Base-by-base conservation (phyloP, 2,888 invertebrate species). In the Melanophora roralis region DNA sequence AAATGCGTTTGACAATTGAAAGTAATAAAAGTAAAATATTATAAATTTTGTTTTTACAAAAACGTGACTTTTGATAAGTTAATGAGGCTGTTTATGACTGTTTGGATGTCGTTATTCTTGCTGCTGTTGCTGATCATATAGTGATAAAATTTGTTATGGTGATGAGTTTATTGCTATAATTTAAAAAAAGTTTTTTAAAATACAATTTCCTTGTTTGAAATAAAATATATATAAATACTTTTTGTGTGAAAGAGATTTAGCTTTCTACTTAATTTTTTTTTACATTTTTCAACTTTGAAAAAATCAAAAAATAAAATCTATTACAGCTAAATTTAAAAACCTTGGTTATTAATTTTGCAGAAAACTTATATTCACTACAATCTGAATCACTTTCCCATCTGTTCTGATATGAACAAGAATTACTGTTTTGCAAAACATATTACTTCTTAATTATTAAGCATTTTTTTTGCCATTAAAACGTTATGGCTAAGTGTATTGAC, bases 1-100 rank as follows among this genome's bases (percentile, higher is more conserved):
- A 80, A 76, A 76, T 80, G 80, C 80, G 80, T 80, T 76, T 80
- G 79, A 75, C 75, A 80, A 75, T 75, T 64, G 79, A 76, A 80
- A 80, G 71, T 75, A 71, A 72, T 80, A 80, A 80, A 76, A 57
- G 57, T 80, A 64, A 80, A 72, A 53, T 75, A 71, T 67, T 75
- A 23, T 64, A 69, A 53, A 69, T 62, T 68, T 78, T 51, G 64
- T 71, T n/a, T n/a, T n/a, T 62, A 75, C 57, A 76, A 80, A 79
- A 76, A 80, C 80, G 80, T 80, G 80, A 80, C 80, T 80, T 64
- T 80, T 72, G 75, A 80, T 76, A 59, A 59, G 67, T 76, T 69
- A 59, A 59, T 65, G 62, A n/a, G n/a, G 21, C 36, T 64, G 49
- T 14, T 19, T n/a, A 23, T 38, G 51, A 47, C 19, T 19, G 45